Evolutionary conservation across 2,888 invertebrate genomes (phyloP), one percentile per base, ranked within the genome.

Genomic region (Lingula anatina): DNA sequence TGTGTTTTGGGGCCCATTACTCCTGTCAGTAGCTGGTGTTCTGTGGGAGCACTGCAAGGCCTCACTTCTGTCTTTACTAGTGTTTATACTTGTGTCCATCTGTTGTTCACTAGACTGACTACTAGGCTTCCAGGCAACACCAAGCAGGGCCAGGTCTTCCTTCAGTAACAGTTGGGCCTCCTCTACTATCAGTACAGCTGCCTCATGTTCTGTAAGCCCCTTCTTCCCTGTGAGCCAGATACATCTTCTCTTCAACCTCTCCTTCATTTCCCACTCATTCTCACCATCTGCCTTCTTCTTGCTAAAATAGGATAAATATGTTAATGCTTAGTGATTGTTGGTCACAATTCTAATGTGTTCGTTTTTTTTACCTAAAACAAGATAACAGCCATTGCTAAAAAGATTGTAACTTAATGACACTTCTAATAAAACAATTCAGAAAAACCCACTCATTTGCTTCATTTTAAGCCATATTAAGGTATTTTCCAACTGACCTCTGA

Each of bases 131-230:
- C 71, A 73, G 54, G 63, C 52, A 37, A 74, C 62, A 5, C 70
- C 73, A 23, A 66, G 48, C 27, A 64, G 62, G 2, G 67, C 69
- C 4, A 75, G 57, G 50, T 76, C 76, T 9, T 66, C 81, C 71
- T 82, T 78, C 5, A 85, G 73, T 51, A 83, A 83, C 60, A 81
- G 81, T 66, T 90, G 83, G 25, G 94, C 92, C 77, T 91, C 90
- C 20, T 79, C 69, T 21, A 92, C 85, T 21, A 95, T 80, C 58
- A 88, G 80, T 52, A 81, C 77, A 3, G 95, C 90, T 4, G 92
- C 93, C 77, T 93, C 87, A 48, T 80, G 81, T 47, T 88, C 86
- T 1, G 90, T 89, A 60, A 93, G 76, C 28, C 89, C 90, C 82
- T 64, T 64, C 46, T 66, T 62, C n/a, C 73, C 75, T 1, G 65